Percentiles rank a stretch among this genome's conserved stretches.
phyloP scores from a whole-genome alignment of 2,797 vertebrate genomes.

The Dryobates pubescens region DNA sequence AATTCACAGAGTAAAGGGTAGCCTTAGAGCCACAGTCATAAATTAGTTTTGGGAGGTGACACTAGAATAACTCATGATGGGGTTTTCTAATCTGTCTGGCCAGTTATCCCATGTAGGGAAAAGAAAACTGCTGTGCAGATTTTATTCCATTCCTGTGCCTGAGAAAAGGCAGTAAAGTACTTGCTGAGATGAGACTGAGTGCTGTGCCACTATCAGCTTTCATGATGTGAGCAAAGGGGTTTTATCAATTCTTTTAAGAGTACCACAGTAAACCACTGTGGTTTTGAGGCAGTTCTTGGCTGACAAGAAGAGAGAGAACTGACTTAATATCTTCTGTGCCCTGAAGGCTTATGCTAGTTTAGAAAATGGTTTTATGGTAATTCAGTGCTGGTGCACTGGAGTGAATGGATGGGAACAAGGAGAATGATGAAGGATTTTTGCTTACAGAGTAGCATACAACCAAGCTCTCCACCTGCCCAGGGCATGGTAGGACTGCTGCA shows the following conservation, averaged over 20 bases:
- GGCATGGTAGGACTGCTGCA: background rate
- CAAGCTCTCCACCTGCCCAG: background rate
- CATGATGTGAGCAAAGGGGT: background rate
- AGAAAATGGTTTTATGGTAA: background rate
- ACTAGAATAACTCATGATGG: background rate
- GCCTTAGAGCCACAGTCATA: background rate
- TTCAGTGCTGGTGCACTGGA: background rate
- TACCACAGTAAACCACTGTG: background rate
- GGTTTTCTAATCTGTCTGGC: background rate
- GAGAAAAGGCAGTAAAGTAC: background rate
- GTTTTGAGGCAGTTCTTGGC: background rate
- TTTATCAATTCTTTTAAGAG: background rate
- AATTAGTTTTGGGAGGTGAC: background rate
- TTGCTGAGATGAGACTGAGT: background rate
- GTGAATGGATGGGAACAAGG: background rate
- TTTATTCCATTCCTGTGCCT: background rate
- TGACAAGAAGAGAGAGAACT: background rate
- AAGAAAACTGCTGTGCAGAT: background rate
- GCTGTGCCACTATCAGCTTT: background rate
- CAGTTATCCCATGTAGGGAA: background rate
- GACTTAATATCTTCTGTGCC: background rate
- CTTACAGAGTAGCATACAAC: background rate
- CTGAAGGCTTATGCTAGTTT: background rate
- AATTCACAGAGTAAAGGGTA: background rate
- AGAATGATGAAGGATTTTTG: background rate